Evolutionary conservation across 2,888 invertebrate species (phyloP).

Genomic region (Yponomeuta malinellus): DNA sequence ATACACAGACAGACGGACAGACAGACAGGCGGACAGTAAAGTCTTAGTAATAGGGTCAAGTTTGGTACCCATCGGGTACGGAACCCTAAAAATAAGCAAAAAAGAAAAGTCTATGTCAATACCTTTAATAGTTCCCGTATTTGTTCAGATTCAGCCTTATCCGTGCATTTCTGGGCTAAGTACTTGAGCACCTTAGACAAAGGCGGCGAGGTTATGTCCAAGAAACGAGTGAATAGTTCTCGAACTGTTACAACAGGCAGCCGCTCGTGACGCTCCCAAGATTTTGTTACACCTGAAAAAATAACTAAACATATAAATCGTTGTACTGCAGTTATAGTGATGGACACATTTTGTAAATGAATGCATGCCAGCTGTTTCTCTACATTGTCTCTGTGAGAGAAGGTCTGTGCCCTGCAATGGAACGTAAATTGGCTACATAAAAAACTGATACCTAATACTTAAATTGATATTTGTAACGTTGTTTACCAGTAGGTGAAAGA

Average conservation of each 20-base stretch:
- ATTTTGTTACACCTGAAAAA: slow-evolving; percentile 82
- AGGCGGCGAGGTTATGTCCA: slow-evolving; percentile 95
- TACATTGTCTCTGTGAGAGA: too few relatives aligned
- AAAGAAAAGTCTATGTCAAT: slow-evolving; percentile 21
- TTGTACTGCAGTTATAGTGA: too few relatives aligned
- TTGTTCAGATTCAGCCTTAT: slow-evolving; percentile 81
- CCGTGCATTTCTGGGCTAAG: slow-evolving; percentile 84
- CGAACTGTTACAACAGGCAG: slow-evolving; percentile 84
- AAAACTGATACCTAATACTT: too few relatives aligned
- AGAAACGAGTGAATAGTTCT: slow-evolving; percentile 84
- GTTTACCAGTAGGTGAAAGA: slow-evolving; percentile 85
- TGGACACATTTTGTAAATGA: too few relatives aligned
- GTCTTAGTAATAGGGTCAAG: too few relatives aligned
- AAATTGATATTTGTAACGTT: neutral
- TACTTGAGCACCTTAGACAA: slow-evolving; percentile 88
- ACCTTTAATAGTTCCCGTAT: slow-evolving; percentile 85
- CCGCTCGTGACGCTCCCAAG: slow-evolving; percentile 90
- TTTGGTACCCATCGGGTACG: too few relatives aligned
- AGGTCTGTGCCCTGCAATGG: too few relatives aligned
- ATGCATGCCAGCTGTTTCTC: too few relatives aligned
- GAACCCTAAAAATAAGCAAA: too few relatives aligned
- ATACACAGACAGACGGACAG: too few relatives aligned
- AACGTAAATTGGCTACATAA: neutral
- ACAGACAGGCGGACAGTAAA: too few relatives aligned
- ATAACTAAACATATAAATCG: slow-evolving; percentile 13